A percentile compares a stretch with the other conserved stretches of the same genome.
Evolutionary conservation across 2,888 invertebrate genomes (phyloP).

Genomic region (Frankliniella fusca): DNA sequence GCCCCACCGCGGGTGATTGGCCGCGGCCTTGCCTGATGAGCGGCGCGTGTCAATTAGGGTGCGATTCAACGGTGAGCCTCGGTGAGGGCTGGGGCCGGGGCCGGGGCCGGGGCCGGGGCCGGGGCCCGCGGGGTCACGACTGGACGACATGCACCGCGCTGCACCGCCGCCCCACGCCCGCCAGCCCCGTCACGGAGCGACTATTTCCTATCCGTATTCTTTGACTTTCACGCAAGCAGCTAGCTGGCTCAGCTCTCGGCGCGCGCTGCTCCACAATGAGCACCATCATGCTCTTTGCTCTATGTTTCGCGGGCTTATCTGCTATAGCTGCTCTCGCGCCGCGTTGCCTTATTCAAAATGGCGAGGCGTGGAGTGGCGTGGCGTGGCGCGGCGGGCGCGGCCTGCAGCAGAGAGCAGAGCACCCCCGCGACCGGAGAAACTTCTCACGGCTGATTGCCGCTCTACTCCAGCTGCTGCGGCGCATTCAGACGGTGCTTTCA

Average conservation of each 20-base stretch:
- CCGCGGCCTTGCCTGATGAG: constrained; percentile 7
- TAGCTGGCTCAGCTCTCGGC: too few species aligned
- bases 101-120: not conserved
- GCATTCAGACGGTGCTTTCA: too few species aligned
- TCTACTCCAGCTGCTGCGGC: too few species aligned
- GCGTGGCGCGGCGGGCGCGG: not conserved
- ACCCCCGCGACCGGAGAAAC: constrained; percentile 37
- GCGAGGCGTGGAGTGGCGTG: not conserved
- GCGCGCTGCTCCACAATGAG: too few species aligned
- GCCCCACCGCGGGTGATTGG: not conserved
- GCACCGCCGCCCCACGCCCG: too few species aligned
- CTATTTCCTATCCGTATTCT: too few species aligned
- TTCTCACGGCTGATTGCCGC: constrained; percentile 35
- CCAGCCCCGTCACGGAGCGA: too few species aligned
- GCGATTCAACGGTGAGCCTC: constrained; percentile 12
- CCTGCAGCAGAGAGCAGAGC: constrained; percentile 47
- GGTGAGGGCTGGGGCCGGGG: not conserved
- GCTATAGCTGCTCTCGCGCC: too few species aligned
- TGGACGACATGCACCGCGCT: not conserved
- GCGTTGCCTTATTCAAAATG: too few species aligned
- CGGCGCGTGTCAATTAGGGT: constrained; percentile 11
- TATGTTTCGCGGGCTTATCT: too few species aligned
- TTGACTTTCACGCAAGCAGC: too few species aligned
- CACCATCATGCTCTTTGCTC: too few species aligned
- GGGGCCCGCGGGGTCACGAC: not conserved